Evolutionary conservation across 2,113 vertebrate genomes (phyloP), one percentile per base, ranked within the genome.

Genomic region (Pelobates fuscus): DNA sequence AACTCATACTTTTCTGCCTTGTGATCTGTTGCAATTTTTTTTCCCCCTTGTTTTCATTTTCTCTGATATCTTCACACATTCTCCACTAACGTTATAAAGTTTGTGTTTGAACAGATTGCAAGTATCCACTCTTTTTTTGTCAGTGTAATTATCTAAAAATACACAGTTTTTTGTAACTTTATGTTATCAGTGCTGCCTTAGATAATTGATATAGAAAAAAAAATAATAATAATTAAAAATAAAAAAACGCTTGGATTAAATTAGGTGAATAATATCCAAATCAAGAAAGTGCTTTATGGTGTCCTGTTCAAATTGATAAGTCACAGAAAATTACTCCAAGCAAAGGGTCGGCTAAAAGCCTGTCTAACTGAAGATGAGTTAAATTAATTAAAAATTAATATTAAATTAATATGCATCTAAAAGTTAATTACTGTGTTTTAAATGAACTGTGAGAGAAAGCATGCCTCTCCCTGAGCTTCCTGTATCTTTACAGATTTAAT

Each of bases 251-350:
- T 0, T 82, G 67, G 71, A 79, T 86, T 83, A 82, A 84, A 81
- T 84, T 70, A 85, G 78, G 78, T 52, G 70, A 49, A 83, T 85
- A 59, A 80, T 87, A 88, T 85, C 46, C 78, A 78, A 85, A 85
- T 70, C 78, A 67, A 55, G 44, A 72, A 30, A 81, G 60, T 20
- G 60, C 80, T 81, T 79, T 71, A 63, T 71, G 59, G 70, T 68
- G 55, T 81, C 70, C 73, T 77, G 25, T 80, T 60, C 54, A 82
- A 84, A 84, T 29, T 72, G 72, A 72, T 84, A 84, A 84, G 80
- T 85, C 80, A 77, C 27, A 76, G 76, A 44, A 71, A 81, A 69
- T 81, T 77, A 82, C 79, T 82, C 82, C 70, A 78, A 78, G 65
- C 78, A 68, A 11, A 54, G 68, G 43, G 67, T 71, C 58, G 74